These are phyloP conservation scores for Geopemphigus sp. DNA, from an alignment of 1,140 invertebrate genomes.

Conservation along the genomic window DNA sequence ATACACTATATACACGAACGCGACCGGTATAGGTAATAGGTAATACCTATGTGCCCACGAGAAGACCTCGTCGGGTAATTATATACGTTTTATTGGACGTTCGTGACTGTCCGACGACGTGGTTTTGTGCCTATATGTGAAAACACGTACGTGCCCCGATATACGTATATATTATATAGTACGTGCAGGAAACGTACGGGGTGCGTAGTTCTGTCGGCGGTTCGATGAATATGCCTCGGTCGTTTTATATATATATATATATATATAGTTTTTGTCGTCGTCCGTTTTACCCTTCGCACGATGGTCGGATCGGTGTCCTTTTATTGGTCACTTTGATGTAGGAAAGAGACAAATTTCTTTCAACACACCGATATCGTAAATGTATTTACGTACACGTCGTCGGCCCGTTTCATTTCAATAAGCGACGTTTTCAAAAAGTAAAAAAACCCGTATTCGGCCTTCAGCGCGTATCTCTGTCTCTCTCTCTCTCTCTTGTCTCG, in stretches of 20 bases:
- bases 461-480: too few relatives aligned
- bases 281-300: background rate
- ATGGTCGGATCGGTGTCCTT: background rate
- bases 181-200: background rate
- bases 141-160: constrained; percentile 4
- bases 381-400: background rate
- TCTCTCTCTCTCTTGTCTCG: too few relatives aligned
- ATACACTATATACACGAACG: too few relatives aligned
- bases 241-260: too few relatives aligned
- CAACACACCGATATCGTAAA: background rate
- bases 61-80: constrained; percentile 28
- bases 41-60: background rate
- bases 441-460: background rate
- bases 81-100: constrained; percentile 43
- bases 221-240: background rate
- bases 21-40: too few relatives aligned
- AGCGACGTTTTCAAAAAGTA: background rate
- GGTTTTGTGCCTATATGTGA: background rate
- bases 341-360: constrained; percentile 14
- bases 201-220: background rate
- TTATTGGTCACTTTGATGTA: constrained; percentile 8
- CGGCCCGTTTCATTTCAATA: background rate
- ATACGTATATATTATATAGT: too few relatives aligned
- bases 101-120: constrained; percentile 13
- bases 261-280: background rate